Conservation (phyloP, 2,888 invertebrate species). For the Entomobrya multifasciata region DNA sequence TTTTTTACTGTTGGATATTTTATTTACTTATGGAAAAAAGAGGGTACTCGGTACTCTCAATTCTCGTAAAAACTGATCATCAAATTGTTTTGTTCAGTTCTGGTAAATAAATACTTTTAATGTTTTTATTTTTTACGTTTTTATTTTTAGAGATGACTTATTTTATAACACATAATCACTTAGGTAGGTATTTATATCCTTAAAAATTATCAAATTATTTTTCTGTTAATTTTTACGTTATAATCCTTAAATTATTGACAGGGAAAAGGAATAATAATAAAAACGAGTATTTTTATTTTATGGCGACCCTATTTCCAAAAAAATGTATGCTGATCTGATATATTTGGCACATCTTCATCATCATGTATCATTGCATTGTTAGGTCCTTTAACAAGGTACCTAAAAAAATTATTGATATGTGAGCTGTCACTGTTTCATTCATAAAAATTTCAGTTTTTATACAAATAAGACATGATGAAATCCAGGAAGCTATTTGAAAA, state of each 20-base stretch:
- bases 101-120: constrained; percentile 24
- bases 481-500: too few relatives aligned
- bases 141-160: constrained; percentile 1
- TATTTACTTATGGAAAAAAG: neutral
- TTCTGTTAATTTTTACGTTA: constrained; percentile 20
- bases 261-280: neutral
- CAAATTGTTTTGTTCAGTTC: constrained; percentile 1
- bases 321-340: too few relatives aligned
- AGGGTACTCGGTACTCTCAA: too few relatives aligned
- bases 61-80: neutral
- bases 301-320: too few relatives aligned
- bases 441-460: too few relatives aligned
- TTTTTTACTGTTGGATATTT: neutral
- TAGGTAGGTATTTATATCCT: neutral
- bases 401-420: too few relatives aligned
- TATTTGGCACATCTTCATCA: too few relatives aligned
- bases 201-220: constrained; percentile 7
- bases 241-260: neutral
- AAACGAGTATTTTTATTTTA: constrained; percentile 19
- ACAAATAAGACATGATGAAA: too few relatives aligned
- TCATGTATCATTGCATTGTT: too few relatives aligned
- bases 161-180: neutral
- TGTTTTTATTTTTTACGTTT: constrained; percentile 13
- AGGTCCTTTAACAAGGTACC: too few relatives aligned
- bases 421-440: too few relatives aligned